A percentile compares a stretch with the other conserved stretches of the same genome.
phyloP scores from a whole-genome alignment of 1,140 invertebrate genomes.

The Potamilus streckersoni region DNA sequence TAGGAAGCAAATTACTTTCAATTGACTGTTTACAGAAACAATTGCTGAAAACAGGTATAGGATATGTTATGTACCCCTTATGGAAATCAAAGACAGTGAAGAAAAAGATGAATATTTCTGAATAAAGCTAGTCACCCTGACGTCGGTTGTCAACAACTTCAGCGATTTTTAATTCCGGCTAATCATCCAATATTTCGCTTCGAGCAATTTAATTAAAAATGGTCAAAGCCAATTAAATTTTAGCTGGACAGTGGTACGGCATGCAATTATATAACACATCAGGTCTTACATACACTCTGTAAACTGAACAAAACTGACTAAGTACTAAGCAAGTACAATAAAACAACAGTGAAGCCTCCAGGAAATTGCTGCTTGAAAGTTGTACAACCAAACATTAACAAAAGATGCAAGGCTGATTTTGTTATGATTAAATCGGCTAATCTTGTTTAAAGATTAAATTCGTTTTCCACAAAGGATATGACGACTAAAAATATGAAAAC shows the following conservation, averaged over 20 bases:
- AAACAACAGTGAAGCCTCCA: slow-evolving; percentile 18
- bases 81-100: neutral
- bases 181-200: neutral
- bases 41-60: neutral
- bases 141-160: neutral
- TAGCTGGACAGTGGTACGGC: slow-evolving; percentile 17
- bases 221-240: slow-evolving; percentile 2
- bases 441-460: slow-evolving; percentile 1
- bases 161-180: neutral
- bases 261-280: slow-evolving; percentile 2
- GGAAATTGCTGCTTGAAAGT: slow-evolving; percentile 22
- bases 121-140: neutral
- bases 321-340: slow-evolving; percentile 17
- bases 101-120: neutral
- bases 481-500: slow-evolving; percentile 8
- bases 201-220: neutral
- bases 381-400: slow-evolving; percentile 10
- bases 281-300: neutral
- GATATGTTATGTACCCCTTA: neutral
- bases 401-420: slow-evolving; percentile 19
- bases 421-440: slow-evolving; percentile 8
- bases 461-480: slow-evolving; percentile 6
- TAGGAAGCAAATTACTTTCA: neutral
- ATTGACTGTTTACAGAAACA: neutral
- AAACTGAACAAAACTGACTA: neutral